Conservation (phyloP, 64 coral and sea anemone genomes). For the Dendronephthya gigantea region DNA sequence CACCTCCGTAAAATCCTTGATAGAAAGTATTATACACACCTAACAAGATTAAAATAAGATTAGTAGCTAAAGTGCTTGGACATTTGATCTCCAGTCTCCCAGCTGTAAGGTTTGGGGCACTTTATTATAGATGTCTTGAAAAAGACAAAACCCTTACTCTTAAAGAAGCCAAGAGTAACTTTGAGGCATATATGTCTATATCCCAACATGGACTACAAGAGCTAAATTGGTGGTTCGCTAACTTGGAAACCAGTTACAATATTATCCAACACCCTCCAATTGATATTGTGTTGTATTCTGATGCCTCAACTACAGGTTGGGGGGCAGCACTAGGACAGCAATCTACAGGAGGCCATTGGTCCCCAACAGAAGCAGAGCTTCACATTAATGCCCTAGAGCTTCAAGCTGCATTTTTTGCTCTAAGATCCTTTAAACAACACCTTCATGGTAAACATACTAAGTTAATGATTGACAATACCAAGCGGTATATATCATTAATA, state of each 20-base stretch:
- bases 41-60: neutral
- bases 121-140: conserved; percentile 44
- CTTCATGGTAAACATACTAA: conserved; percentile 15
- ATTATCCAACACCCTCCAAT: too few species aligned
- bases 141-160: conserved; percentile 21
- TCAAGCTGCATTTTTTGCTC: conserved; percentile 22
- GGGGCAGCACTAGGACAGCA: conserved; percentile 11
- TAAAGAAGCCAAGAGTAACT: conserved; percentile 22
- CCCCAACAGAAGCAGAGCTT: neutral
- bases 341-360: conserved; percentile 19
- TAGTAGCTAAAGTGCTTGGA: neutral
- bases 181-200: conserved; percentile 21
- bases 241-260: conserved; percentile 15
- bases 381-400: conserved; percentile 54
- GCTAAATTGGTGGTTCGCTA: conserved; percentile 29
- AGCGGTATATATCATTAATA: conserved; percentile 28
- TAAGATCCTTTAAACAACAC: neutral
- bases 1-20: neutral
- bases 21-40: too few species aligned
- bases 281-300: conserved; percentile 7
- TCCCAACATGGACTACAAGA: conserved; percentile 22
- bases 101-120: conserved; percentile 8
- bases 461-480: conserved; percentile 49
- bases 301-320: conserved; percentile 42
- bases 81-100: neutral